phyloP scores from a whole-genome alignment of 2,797 vertebrate species.

The Lacerta viridis region DNA sequence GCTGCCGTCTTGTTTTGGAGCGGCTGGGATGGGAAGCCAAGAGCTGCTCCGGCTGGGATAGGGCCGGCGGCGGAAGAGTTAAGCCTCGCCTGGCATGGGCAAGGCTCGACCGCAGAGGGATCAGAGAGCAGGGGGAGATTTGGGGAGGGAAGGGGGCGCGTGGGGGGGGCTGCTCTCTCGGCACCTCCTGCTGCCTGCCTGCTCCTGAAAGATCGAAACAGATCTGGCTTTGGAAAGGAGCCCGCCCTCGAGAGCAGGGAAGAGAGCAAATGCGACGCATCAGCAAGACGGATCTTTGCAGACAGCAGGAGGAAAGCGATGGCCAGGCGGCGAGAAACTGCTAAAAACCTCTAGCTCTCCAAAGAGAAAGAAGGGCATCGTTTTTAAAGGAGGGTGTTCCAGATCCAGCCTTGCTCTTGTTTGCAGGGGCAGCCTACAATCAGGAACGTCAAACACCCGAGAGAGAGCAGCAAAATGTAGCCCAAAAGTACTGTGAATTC shows the following conservation, averaged over 20 bases:
- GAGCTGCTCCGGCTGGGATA: neutral
- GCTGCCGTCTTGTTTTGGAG: too few relatives aligned
- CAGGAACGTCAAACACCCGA: neutral
- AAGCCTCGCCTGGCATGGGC: neutral
- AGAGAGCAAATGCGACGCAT: neutral
- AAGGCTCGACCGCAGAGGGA: neutral
- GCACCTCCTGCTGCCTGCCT: neutral
- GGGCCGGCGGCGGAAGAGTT: neutral
- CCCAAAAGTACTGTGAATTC: neutral
- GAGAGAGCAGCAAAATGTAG: neutral
- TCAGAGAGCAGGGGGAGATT: neutral
- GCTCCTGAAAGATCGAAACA: slow-evolving; percentile 39
- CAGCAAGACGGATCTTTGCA: neutral
- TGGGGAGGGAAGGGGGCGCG: rapidly evolving
- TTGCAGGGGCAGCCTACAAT: neutral
- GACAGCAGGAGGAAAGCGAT: neutral
- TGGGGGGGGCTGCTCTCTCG: neutral
- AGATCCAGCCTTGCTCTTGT: neutral
- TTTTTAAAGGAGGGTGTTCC: neutral
- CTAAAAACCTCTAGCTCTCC: neutral
- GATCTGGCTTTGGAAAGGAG: slow-evolving; percentile 51
- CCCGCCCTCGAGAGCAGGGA: slow-evolving; percentile 12
- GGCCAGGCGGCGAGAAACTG: slow-evolving; percentile 32
- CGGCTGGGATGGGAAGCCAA: neutral
- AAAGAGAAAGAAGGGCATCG: neutral